Evolutionary conservation across 2,113 vertebrate genomes (phyloP), one percentile per base, ranked within the genome.

Genomic region (Vicugna pacos): DNA sequence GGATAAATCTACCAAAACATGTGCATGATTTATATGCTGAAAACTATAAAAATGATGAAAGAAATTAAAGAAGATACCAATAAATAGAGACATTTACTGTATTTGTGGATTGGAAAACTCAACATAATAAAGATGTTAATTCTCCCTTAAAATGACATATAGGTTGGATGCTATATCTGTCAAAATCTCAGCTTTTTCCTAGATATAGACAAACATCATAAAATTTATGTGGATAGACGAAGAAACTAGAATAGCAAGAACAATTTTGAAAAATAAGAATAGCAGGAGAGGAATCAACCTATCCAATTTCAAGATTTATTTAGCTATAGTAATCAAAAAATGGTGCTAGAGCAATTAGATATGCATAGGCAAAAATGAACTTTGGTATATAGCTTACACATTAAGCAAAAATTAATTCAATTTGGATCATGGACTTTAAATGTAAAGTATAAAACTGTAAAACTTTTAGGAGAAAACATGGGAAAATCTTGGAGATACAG

Each of bases 121-220:
- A 56, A 67, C 52, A 89, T 28, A 56, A 14, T 67, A 95, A 95
- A 89, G n/a, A 84, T 38, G 28, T 89, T 32, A 84, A 8, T 88
- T 89, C n/a, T 89, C 70, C 64, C 42, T 67, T 26, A 89, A 94
- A 73, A 80, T 73, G 17, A 80, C 17, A 52, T 73, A 67, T 42
- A 72, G 22, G 14, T 73, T 80, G 22, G 50, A 89, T 54, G 28
- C 2, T 83, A 16, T 67, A 69, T 17, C 54, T 64, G 16, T 72
- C 58, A 93, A 95, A 91, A 70, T 73, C 46, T 26, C 52, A 91
- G 81, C 46, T 35, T 56, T 73, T 64, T 92, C 79, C 77, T 65
- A 89, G 48, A 84, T 64, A 92, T 20, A 89, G 60, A 82, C 1
- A 42, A 91, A 58, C 7, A 91, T n/a, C 48, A 17, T 79, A 89